Base-by-base conservation (phyloP, 2,888 invertebrate genomes). In the Carcina quercana region DNA sequence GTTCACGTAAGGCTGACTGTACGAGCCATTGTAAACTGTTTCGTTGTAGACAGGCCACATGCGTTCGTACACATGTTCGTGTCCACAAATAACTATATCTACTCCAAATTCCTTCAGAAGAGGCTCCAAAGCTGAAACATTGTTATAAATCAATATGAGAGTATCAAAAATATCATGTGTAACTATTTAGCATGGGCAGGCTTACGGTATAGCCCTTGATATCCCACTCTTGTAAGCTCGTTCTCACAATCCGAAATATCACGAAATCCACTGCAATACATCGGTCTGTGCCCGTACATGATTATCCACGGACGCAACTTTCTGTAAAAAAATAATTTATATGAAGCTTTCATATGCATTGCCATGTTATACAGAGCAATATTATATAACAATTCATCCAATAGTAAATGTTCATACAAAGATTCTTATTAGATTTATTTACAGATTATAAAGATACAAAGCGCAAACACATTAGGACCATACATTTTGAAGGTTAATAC, bases 61-160 rank as follows among this genome's bases (percentile, higher is more conserved):
- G 28, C 97, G 79, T 69, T 97, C 96, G 59, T 96, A 97, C 6
- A 92, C 91, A 71, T 97, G 96, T 64, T 97, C 96, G 59, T 97
- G 97, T 0, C 95, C 96, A 93, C 94, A 95, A 34, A 97, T 85
- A 54, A 90, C 88, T 25, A 97, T 67, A 74, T 97, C 96, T 1
- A 97, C 96, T 21, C 93, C 95, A 59, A 94, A 88, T 40, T 92
- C 86, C 57, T 91, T 91, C 49, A 96, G 90, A 13, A 96, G 66
- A 30, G 91, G 83, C 68, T 96, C 34, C n/a, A 33, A 6, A 2
- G 20, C 20, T 17, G 4, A 17, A 17, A 17, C 17, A 17, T 7
- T 5, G 5, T 7, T 17, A 17, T 7, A 17, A 17, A 7, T 5
- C 17, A 17, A 17, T 7, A 17, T 17, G 17, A 17, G 4, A 5